Conservation (phyloP, 2,113 vertebrate genomes). For the Xiphophorus maculatus region DNA sequence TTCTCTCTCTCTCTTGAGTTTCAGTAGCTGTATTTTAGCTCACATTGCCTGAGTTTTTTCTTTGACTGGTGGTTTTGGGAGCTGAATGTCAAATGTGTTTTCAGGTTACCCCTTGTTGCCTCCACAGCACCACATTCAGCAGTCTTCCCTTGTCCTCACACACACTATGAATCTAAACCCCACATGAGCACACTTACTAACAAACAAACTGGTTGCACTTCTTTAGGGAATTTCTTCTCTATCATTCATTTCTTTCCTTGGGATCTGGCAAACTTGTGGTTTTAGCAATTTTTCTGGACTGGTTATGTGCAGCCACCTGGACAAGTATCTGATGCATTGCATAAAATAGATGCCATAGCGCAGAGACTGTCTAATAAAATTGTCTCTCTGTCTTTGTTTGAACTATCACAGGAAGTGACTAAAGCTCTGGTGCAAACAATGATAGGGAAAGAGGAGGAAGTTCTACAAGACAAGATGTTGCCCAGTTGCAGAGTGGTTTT, state of each 20-base stretch:
- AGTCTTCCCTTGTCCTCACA: conserved; percentile 25
- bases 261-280: conserved; percentile 54
- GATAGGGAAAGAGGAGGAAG: neutral
- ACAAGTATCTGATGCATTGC: conserved; percentile 9
- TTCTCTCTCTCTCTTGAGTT: conserved; percentile 33
- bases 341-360: conserved; percentile 37
- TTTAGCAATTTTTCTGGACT: conserved; percentile 30
- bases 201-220: conserved; percentile 37
- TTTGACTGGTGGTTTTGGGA: neutral
- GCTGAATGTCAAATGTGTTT: conserved; percentile 53
- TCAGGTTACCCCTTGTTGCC: conserved; percentile 27
- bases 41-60: conserved; percentile 17
- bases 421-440: conserved; percentile 15
- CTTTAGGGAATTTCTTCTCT: conserved; percentile 42
- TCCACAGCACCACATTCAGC: conserved; percentile 5
- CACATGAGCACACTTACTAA: conserved; percentile 10
- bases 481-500: conserved; percentile 18
- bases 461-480: conserved; percentile 27
- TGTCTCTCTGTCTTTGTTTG: conserved; percentile 26
- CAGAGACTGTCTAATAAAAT: conserved; percentile 45
- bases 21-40: conserved; percentile 38
- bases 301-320: conserved; percentile 1
- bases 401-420: conserved; percentile 25
- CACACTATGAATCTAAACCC: neutral
- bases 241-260: conserved; percentile 32